Evolutionary conservation across 1,140 invertebrate genomes (phyloP).

Genomic region (Babylonia areolata): DNA sequence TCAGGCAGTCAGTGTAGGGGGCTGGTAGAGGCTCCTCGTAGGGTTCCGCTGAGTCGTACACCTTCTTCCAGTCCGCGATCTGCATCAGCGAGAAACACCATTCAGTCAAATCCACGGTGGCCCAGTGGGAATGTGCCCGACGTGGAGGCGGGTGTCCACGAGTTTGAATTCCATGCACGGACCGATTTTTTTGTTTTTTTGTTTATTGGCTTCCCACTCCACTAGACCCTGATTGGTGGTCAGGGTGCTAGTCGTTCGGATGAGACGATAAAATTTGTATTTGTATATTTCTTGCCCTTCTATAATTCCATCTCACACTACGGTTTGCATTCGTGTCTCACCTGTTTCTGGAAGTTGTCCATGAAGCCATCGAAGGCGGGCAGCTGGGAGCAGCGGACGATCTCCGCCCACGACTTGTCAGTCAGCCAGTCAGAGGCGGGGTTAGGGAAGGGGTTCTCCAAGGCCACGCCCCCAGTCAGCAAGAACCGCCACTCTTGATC

Average conservation of each 20-base stretch:
- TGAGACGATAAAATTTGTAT: too few relatives aligned
- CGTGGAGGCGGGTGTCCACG: too few relatives aligned
- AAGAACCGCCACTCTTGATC: slow-evolving; percentile 75
- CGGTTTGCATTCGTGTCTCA: slow-evolving; percentile 57
- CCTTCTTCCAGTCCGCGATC: slow-evolving; percentile 69
- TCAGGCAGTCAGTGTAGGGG: slow-evolving; percentile 65
- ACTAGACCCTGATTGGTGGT: too few relatives aligned
- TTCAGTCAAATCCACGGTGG: too few relatives aligned
- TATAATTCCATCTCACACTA: too few relatives aligned
- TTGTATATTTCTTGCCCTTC: too few relatives aligned
- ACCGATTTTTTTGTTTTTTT: too few relatives aligned
- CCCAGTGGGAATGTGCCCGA: too few relatives aligned
- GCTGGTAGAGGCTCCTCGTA: slow-evolving; percentile 61
- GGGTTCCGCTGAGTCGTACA: slow-evolving; percentile 71
- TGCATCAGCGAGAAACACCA: slow-evolving; percentile 41
- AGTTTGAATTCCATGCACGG: too few relatives aligned
- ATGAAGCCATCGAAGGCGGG: slow-evolving; percentile 73
- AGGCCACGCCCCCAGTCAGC: slow-evolving; percentile 74
- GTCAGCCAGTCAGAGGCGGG: slow-evolving; percentile 72
- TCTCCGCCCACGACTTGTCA: slow-evolving; percentile 75
- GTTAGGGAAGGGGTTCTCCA: slow-evolving; percentile 75
- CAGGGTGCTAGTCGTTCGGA: too few relatives aligned
- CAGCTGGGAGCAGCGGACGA: slow-evolving; percentile 72
- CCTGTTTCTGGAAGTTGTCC: slow-evolving; percentile 73
- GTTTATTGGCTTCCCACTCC: too few relatives aligned